Percentiles rank a stretch among this genome's conserved stretches.
These are phyloP conservation scores for Bursaphelenchus okinawaensis DNA, from an alignment of 2,888 invertebrate species.

Conservation along the genomic window DNA sequence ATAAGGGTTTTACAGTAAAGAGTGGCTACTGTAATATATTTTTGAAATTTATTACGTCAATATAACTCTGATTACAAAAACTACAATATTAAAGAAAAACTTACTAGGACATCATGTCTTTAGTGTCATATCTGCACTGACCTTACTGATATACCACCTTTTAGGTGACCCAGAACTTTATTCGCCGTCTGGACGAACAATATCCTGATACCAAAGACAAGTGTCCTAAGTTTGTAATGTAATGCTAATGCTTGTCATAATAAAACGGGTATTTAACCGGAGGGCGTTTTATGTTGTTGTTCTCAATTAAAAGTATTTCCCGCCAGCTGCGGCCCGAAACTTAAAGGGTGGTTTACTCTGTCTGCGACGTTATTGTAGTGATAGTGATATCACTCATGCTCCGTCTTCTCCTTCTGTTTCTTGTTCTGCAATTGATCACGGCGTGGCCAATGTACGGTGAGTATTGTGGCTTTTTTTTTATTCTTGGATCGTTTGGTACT, in stretches of 20 bases:
- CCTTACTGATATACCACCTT: neutral
- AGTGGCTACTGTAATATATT: too few species aligned
- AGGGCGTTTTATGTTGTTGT: too few species aligned
- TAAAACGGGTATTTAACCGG: conserved; percentile 1
- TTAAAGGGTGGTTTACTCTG: neutral
- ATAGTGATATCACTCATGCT: too few species aligned
- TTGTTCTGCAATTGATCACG: neutral
- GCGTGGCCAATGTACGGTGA: neutral
- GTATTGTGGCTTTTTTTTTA: too few species aligned
- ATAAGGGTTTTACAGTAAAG: too few species aligned
- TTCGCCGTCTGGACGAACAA: conserved; percentile 6
- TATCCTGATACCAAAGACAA: conserved; percentile 18
- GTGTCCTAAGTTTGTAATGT: conserved; percentile 13
- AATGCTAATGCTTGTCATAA: neutral
- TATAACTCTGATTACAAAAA: too few species aligned
- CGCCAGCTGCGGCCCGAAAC: neutral
- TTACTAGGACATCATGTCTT: too few species aligned
- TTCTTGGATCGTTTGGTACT: too few species aligned
- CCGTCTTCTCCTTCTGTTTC: too few species aligned
- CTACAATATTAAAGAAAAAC: too few species aligned
- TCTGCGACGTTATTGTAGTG: neutral
- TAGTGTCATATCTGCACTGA: neutral
- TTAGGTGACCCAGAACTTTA: conserved; percentile 13
- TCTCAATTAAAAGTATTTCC: neutral
- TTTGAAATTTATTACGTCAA: too few species aligned